phyloP scores from a whole-genome alignment of 2,888 invertebrate species.

The Hyposoter didymator region DNA sequence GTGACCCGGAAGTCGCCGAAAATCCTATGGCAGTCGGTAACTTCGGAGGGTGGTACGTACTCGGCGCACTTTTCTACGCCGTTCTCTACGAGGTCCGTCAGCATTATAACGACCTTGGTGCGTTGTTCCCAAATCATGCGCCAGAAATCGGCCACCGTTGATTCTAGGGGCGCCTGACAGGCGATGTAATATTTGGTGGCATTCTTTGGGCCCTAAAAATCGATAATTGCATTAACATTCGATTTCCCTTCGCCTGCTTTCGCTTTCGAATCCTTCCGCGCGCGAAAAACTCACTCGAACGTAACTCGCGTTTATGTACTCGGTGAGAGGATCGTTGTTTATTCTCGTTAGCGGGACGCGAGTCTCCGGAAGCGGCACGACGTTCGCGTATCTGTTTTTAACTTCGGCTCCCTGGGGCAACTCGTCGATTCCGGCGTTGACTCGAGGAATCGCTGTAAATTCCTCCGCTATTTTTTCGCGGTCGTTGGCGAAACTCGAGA shows the following conservation, averaged over 20 bases:
- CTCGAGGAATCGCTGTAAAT: constrained; percentile 92
- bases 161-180: constrained; percentile 94
- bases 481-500: constrained; percentile 91
- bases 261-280: neutral
- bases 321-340: constrained; percentile 91
- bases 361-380: constrained; percentile 96
- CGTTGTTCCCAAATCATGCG: constrained; percentile 98
- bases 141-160: constrained; percentile 96
- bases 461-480: constrained; percentile 91
- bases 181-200: constrained; percentile 95
- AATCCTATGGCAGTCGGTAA: constrained; percentile 94
- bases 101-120: constrained; percentile 94
- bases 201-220: constrained; percentile 92
- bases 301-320: constrained; percentile 97
- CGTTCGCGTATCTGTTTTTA: constrained; percentile 97
- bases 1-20: constrained; percentile 96
- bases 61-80: constrained; percentile 96
- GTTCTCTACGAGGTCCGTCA: constrained; percentile 95
- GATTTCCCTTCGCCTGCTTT: too few relatives aligned
- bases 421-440: constrained; percentile 91
- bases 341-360: constrained; percentile 91
- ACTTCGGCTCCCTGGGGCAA: constrained; percentile 94
- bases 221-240: neutral
- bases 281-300: constrained; percentile 89
- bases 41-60: constrained; percentile 96